Evolutionary conservation across 2,888 invertebrate genomes (phyloP), one percentile per base, ranked within the genome.

Genomic region (Syrista parreyssii): DNA sequence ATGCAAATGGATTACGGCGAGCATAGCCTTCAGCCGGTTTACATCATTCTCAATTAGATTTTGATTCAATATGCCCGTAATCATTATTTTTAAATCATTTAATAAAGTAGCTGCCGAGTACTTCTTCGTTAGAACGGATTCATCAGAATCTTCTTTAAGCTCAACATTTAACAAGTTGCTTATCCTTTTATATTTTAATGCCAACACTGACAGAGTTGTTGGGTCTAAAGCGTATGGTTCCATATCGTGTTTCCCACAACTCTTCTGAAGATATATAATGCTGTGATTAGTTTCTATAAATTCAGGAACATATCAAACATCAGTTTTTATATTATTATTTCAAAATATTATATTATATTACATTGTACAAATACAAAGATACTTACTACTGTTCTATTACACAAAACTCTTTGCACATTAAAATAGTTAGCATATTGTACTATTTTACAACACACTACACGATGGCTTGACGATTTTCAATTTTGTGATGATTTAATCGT

Each of bases 31-130:
- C 23, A 55, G 55, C 1, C 55, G 55, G 9, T 55, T 55, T 55
- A 55, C 23, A 55, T 55, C 55, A 55, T 55, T 55, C 55, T 55
- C 23, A 55, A 73, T 69, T 68, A 68, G 36, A n/a, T 75, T 75
- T 80, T 78, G 80, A 74, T 83, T 82, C 9, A 11, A 31, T 75
- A 73, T 68, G 75, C 32, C 71, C 73, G 74, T 11, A 33, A 31
- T 73, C 34, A 68, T 55, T 55, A 6, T 55, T 55, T 55, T 55
- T 23, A 55, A 55, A 23, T 55, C 55, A 23, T 55, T 55, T 55
- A 55, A 1, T 55, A 55, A 55, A 55, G 55, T 55, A 23, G 55
- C 55, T 6, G 23, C 55, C 2, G 55, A 15, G 55, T 55, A 55
- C 55, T 55, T 55, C 23, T 55, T 55, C 55, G 55, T 55, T 55